phyloP scores from a whole-genome alignment of 2,113 vertebrate genomes.

The Lonchura striata region DNA sequence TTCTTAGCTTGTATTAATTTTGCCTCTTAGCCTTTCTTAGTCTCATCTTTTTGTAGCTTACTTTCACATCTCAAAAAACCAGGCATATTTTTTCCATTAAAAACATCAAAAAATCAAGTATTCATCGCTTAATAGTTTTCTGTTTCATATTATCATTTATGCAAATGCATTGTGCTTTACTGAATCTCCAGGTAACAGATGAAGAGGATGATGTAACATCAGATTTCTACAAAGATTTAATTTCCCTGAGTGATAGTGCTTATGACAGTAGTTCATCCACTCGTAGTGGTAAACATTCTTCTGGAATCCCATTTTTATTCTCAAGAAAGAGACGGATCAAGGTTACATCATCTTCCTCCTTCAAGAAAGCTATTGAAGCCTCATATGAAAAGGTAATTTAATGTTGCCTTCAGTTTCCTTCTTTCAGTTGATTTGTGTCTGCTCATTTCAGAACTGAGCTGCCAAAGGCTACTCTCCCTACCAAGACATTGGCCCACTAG shows the following conservation, averaged over 20 bases:
- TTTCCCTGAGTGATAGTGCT: background rate
- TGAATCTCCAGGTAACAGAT: slow-evolving; percentile 73
- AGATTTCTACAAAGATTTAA: slow-evolving; percentile 71
- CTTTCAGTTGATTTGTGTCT: background rate
- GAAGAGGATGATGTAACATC: slow-evolving; percentile 75
- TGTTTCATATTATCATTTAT: background rate
- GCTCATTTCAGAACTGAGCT: background rate
- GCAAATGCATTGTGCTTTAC: background rate
- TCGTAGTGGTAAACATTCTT: accelerated
- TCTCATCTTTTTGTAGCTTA: background rate
- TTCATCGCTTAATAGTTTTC: background rate
- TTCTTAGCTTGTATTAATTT: background rate
- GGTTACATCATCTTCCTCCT: background rate
- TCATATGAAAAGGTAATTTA: slow-evolving; percentile 78
- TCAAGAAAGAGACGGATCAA: background rate
- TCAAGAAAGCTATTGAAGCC: slow-evolving; percentile 76
- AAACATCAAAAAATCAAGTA: background rate
- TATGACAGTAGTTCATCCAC: accelerated
- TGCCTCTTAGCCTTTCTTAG: background rate
- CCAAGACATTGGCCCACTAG: background rate
- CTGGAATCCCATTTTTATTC: slow-evolving; percentile 57
- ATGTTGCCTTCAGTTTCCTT: background rate
- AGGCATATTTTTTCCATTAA: background rate
- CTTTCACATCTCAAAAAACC: background rate
- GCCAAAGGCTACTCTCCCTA: background rate